phyloP scores from a whole-genome alignment of 2,888 invertebrate species.

The Melanotus villosus region DNA sequence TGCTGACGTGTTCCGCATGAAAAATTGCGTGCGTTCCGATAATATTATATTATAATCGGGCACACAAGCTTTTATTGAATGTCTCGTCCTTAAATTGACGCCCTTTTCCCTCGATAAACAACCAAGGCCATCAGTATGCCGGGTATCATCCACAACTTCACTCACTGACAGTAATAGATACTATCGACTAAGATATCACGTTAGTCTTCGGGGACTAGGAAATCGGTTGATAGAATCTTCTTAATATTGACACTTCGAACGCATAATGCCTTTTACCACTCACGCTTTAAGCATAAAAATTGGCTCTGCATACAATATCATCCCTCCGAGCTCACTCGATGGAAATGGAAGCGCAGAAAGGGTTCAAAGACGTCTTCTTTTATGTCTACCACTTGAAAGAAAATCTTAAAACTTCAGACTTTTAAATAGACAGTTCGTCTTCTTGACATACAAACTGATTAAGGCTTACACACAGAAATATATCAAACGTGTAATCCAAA shows the following conservation, averaged over 20 bases:
- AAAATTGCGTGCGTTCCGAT: background rate
- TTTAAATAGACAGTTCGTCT: conserved; percentile 28
- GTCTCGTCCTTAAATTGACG: conserved; percentile 24
- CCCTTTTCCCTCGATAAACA: conserved; percentile 22
- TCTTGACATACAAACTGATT: conserved; percentile 30
- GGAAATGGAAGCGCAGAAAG: conserved; percentile 29
- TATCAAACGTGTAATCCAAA: background rate
- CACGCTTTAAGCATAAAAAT: conserved; percentile 50
- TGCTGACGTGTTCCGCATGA: background rate
- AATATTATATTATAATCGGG: background rate
- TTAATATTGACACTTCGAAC: conserved; percentile 49
- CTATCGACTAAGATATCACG: conserved; percentile 47
- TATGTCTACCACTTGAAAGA: conserved; percentile 36
- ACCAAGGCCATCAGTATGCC: conserved; percentile 36
- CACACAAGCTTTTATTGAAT: background rate
- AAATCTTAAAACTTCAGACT: conserved; percentile 31
- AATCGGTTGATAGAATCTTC: conserved; percentile 50
- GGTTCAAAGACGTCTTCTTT: conserved; percentile 33
- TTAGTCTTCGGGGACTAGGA: conserved; percentile 37
- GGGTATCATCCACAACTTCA: conserved; percentile 27
- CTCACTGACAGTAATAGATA: conserved; percentile 43
- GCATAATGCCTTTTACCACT: conserved; percentile 50
- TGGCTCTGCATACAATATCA: conserved; percentile 45
- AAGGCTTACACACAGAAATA: background rate
- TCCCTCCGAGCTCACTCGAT: conserved; percentile 32